phyloP scores from a whole-genome alignment of 2,113 vertebrate genomes.

The Guaruba guarouba region DNA sequence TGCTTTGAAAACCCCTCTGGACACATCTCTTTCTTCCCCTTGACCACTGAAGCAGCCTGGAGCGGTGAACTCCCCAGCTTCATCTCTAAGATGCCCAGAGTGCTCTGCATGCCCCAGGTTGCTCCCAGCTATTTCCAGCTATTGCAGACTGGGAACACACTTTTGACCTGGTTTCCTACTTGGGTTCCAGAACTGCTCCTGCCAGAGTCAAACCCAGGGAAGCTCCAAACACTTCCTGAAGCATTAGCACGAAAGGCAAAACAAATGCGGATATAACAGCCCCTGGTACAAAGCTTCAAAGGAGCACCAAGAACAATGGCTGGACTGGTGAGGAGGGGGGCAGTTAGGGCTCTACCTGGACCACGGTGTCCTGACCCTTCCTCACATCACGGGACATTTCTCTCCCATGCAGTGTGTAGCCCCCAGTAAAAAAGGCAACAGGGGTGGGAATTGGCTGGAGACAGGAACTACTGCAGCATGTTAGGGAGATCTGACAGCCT shows the following conservation, averaged over 20 bases:
- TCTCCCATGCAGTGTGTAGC: not conserved
- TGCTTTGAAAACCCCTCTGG: not conserved
- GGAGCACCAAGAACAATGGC: fast-evolving
- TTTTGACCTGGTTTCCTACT: not conserved
- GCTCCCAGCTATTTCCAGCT: not conserved
- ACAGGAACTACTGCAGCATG: not conserved
- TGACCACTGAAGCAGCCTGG: not conserved
- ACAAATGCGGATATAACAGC: not conserved
- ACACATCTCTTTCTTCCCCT: not conserved
- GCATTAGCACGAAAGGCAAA: not conserved
- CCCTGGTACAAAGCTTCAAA: not conserved
- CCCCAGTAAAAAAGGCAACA: not conserved
- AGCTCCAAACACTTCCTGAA: not conserved
- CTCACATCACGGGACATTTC: not conserved
- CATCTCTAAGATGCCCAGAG: not conserved
- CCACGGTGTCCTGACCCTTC: not conserved
- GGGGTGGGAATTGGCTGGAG: not conserved
- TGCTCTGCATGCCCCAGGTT: not conserved
- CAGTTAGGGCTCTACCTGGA: not conserved
- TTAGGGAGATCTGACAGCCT: not conserved
- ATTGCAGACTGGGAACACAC: not conserved
- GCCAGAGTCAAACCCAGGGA: not conserved
- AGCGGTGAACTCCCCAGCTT: not conserved
- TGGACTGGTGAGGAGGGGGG: not conserved
- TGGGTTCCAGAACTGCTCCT: not conserved